Base-by-base conservation (phyloP, 37 sponge, comb jelly and placozoan genomes). In the Geodia barretti region DNA sequence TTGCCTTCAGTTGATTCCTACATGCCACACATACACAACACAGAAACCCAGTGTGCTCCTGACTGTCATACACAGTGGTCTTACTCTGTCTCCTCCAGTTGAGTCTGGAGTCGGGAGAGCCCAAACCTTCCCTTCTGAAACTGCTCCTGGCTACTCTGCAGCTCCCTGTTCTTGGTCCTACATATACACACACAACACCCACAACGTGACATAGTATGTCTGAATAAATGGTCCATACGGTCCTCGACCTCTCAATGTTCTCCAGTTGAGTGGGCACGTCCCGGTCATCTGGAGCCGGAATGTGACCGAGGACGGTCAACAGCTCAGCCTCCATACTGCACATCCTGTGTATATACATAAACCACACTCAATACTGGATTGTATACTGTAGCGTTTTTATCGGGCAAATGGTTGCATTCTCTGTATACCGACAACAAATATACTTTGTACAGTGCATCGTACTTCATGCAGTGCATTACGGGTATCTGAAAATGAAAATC, bases 1-100 rank as follows among this genome's bases (percentile, higher is more conserved):
- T 26, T 14, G 32, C 40, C 19, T 37, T 21, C 79, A 79, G 41
- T 32, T 79, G 68, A 19, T 39, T 65, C 34, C 79, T 68, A 29
- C 34, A 29, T 17, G 14, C 7, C 54, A 47, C n/a, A n/a, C n/a
- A n/a, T n/a, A n/a, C n/a, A n/a, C n/a, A 47, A 47, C 54, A 47
- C 54, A 47, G 14, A 47, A 47, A 47, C 47, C 38, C 73, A 72
- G n/a, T 61, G 17, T 34, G 5, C 14, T 24, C 23, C 21, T n/a
- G n/a, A n/a, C n/a, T n/a, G n/a, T n/a, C n/a, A n/a, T 30, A 65
- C 23, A 5, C 66, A 65, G 30, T 63, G 26, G 7, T 33, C 90
- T 84, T 39, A 89, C 90, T 42, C 64, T 38, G 33, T 54, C 54
- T 84, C 85, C n/a, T 89, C 80, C 33, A 66, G 41, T 70, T 80